phyloP scores from a whole-genome alignment of 2,888 invertebrate genomes.

The Caenorhabditis drosophilae region DNA sequence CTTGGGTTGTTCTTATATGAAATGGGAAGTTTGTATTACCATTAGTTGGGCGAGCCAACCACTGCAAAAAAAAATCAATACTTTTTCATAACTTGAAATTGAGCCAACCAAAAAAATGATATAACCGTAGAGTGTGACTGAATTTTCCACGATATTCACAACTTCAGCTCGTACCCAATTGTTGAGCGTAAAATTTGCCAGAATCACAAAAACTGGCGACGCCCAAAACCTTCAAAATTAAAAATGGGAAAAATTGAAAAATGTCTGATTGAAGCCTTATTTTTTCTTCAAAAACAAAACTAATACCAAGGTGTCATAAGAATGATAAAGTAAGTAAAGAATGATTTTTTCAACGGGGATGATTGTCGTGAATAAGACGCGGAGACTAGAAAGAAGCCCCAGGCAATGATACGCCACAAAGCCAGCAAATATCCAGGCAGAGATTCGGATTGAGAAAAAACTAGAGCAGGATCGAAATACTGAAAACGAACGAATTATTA shows the following conservation, averaged over 20 bases:
- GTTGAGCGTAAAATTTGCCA: conserved; percentile 82
- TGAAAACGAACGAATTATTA: no score
- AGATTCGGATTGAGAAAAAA: conserved; percentile 87
- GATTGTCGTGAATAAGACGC: conserved; percentile 81
- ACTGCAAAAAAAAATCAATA: conserved; percentile 73
- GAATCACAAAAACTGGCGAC: conserved; percentile 80
- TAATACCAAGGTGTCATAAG: conserved; percentile 82
- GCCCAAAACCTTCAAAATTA: conserved; percentile 80
- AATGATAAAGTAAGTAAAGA: conserved; percentile 83
- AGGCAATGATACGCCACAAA: conserved; percentile 74
- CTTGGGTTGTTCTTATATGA: conserved; percentile 85
- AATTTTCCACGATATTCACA: conserved; percentile 77
- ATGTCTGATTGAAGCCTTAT: not conserved
- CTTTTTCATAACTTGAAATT: not conserved
- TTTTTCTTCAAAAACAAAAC: not conserved
- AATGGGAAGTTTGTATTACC: conserved; percentile 89
- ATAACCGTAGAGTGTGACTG: conserved; percentile 78
- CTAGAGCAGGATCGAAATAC: conserved; percentile 89
- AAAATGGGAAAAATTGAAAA: conserved; percentile 3
- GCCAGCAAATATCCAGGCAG: conserved; percentile 79
- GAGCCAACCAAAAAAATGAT: conserved; percentile 77
- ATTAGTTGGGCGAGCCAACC: conserved; percentile 82
- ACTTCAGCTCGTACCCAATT: conserved; percentile 82
- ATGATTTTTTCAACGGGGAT: conserved; percentile 82
- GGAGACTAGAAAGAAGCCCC: conserved; percentile 81